These are phyloP conservation scores for Typhlichthys subterraneus DNA, from an alignment of 2,797 vertebrate genomes.

Conservation along the genomic window DNA sequence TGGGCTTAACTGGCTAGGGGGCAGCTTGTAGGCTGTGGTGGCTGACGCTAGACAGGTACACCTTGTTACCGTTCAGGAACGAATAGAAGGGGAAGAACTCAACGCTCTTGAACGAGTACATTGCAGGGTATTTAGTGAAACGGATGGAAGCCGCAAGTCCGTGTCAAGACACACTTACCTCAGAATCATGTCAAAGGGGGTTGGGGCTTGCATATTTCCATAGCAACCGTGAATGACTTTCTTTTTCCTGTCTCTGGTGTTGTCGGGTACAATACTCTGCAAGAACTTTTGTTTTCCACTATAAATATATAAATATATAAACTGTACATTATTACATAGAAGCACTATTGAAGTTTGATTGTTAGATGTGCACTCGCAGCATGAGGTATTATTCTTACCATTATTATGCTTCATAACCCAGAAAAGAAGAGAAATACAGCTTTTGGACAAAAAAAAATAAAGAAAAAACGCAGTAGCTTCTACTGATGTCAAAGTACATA, in stretches of 20 bases:
- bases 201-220: conserved; percentile 43
- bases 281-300: conserved; percentile 50
- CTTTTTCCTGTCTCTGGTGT: conserved; percentile 73
- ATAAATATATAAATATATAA: conserved; percentile 78
- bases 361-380: conserved; percentile 81
- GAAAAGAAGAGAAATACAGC: conserved; percentile 43
- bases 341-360: conserved; percentile 79
- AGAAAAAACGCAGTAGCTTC: conserved; percentile 64
- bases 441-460: conserved; percentile 48
- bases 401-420: conserved; percentile 66
- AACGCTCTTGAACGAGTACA: conserved; percentile 31
- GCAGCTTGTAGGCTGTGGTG: conserved; percentile 12
- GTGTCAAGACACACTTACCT: conserved; percentile 73
- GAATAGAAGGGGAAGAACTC: conserved; percentile 40
- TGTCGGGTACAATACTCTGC: conserved; percentile 49
- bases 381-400: conserved; percentile 75
- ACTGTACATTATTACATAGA: conserved; percentile 79
- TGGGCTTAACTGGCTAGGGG: conserved; percentile 3
- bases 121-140: conserved; percentile 59
- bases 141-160: conserved; percentile 53
- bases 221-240: conserved; percentile 56
- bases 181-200: conserved; percentile 51
- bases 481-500: conserved; percentile 68
- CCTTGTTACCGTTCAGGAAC: conserved; percentile 55
- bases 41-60: conserved; percentile 60